These are phyloP conservation scores for Oreohelix idahoensis DNA, from an alignment of 1,140 invertebrate species.

Conservation along the genomic window DNA sequence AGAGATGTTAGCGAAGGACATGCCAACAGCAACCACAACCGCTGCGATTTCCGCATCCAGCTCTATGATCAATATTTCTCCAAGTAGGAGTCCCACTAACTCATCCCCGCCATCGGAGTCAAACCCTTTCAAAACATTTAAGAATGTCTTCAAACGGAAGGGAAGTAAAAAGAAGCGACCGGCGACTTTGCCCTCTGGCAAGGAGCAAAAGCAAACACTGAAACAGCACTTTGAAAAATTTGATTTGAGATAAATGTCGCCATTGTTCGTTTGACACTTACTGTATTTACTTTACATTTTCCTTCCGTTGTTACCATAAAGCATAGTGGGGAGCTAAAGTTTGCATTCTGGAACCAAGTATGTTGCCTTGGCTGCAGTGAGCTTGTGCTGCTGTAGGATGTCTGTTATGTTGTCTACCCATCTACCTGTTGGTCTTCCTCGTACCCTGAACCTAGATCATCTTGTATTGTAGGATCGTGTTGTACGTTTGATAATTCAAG, in stretches of 20 bases:
- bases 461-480: too few species aligned
- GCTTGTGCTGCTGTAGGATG: too few species aligned
- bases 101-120: slow-evolving; percentile 42
- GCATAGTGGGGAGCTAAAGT: too few species aligned
- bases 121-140: slow-evolving; percentile 59
- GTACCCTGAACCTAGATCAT: too few species aligned
- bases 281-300: too few species aligned
- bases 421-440: too few species aligned
- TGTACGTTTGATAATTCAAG: too few species aligned
- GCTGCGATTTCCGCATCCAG: not conserved
- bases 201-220: slow-evolving; percentile 46
- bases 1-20: slow-evolving; percentile 43
- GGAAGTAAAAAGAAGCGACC: slow-evolving; percentile 55
- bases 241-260: slow-evolving; percentile 42
- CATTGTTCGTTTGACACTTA: too few species aligned
- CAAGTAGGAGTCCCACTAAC: not conserved
- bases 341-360: too few species aligned
- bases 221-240: slow-evolving; percentile 60
- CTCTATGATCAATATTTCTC: not conserved
- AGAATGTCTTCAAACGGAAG: slow-evolving; percentile 56
- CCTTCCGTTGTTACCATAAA: too few species aligned
- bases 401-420: too few species aligned
- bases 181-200: slow-evolving; percentile 36
- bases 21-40: not conserved
- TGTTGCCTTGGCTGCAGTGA: too few species aligned